Base-by-base conservation (phyloP, 2,113 vertebrate genomes). In the Cephalopholis sonnerati region DNA sequence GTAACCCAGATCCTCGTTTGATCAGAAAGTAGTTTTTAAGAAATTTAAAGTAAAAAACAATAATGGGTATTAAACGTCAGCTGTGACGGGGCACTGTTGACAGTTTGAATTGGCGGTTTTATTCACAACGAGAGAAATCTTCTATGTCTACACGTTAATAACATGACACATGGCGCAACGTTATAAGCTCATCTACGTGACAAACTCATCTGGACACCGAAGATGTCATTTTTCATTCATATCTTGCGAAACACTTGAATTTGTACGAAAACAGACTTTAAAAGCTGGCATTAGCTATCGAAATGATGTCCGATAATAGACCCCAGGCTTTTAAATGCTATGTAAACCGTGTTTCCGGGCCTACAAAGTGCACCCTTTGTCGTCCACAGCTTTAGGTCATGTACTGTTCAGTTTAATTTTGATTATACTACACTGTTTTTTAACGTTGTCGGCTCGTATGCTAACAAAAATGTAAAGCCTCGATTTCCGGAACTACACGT, bases 241-340 rank as follows among this genome's bases (percentile, higher is more conserved):
- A 3, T 32, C 2, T 6, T 17, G 5, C 11, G 39, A 63, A 57
- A 20, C 27, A 25, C 7, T 13, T 36, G 2, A 4, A 10, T 24
- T 20, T 44, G 2, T 18, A 1, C 4, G 17, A 58, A 41, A 59
- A 16, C 2, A 29, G 0, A n/a, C 36, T 3, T 16, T 2, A 63
- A 59, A 29, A 5, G 18, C 6, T 0, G 10, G 36, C 22, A 22
- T 7, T 22, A 12, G 27, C 7, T 0, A 6, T 22, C 1, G 7
- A 65, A 18, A 12, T 5, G 9, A 0, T 84, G 88, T 87, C 88
- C 79, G 83, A 83, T 79, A 81, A 85, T 79, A 46, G 79, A 74
- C 5, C 25, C 25, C 50, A 5, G 1, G n/a, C 12, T 18, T 17
- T 20, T 4, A 20, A 7, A 54, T 76, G 76, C n/a, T 46, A 24